Base-by-base conservation (phyloP, 2,888 invertebrate genomes). In the Aromia moschata region DNA sequence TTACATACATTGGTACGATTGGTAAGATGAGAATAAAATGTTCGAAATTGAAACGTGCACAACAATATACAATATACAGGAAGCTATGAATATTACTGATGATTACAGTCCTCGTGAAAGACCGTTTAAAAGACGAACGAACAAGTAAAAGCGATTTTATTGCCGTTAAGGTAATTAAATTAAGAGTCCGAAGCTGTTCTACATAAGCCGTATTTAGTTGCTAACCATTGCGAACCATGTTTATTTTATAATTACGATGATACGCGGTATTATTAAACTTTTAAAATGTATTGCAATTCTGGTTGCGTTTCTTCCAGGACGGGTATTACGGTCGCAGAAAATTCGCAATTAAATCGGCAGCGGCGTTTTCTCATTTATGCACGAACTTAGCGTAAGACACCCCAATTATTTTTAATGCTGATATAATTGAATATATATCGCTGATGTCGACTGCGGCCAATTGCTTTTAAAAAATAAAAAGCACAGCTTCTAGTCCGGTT, bases 321-420 rank as follows among this genome's bases (percentile, higher is more conserved):
- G 3, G 2, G 40, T 9, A 14, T 38, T 25, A 25, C 9, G 14
- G 25, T 20, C 25, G 38, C 25, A 25, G 49, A 49, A 49, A 49
- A 49, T 37, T 49, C 49, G 49, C 49, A 25, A 38, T 49, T 49
- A 49, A 38, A 49, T 12, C 12, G 37, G 16, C 10, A 38, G 14
- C 38, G 18, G 14, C 37, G 31, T 46, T 41, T 47, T n/a, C 31
- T 5, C 7, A 25, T 33, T 31, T 37, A 11, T 12, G 15, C 47
- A 41, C 40, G 47, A 54, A 47, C 33, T 46, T 40, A n/a, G 14
- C 18, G 45, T 40, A 46, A 53, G 30, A 30, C 30, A 31, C 47
- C 47, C 41, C 54, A 46, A 54, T 58, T 54, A 54, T 54, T 54
- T 45, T 58, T 56, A 47, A 56, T 56, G 56, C 40, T 47, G 12